Percentiles rank a stretch among this genome's conserved stretches.
Evolutionary conservation across 2,797 vertebrate species (phyloP).

Genomic region (Sylvilagus floridanus): DNA sequence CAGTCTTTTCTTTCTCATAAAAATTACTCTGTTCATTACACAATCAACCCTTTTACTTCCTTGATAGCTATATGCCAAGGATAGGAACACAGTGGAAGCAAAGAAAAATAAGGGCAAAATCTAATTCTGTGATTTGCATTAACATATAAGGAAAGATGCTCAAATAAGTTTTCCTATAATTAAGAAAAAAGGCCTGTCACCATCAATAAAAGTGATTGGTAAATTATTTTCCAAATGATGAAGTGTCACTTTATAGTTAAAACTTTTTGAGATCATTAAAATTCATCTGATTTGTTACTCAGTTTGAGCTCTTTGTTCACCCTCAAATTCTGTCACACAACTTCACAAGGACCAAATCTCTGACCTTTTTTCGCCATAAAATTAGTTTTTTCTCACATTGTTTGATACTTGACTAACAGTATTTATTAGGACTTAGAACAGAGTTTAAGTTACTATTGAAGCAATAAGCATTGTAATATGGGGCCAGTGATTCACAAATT

Average conservation of each 20-base stretch:
- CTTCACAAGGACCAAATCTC: neutral
- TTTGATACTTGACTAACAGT: neutral
- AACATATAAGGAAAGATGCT: neutral
- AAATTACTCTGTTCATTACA: neutral
- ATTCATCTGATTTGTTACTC: neutral
- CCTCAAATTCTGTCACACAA: neutral
- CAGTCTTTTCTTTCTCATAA: neutral
- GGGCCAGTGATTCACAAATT: neutral
- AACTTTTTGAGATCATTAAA: neutral
- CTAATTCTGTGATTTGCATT: neutral
- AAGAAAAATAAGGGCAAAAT: neutral
- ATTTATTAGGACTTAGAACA: neutral
- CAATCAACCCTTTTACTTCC: rapidly evolving
- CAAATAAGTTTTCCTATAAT: neutral
- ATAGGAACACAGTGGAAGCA: neutral
- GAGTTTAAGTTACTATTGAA: neutral
- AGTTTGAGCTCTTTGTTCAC: neutral
- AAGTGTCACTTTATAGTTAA: neutral
- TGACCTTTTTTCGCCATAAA: neutral
- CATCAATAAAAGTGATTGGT: neutral
- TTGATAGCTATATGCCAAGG: neutral
- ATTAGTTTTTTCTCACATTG: neutral
- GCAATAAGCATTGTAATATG: neutral
- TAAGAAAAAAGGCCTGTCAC: neutral
- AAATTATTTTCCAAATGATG: neutral